phyloP scores from a whole-genome alignment of 2,888 invertebrate species.

The Liodrosophila aerea region DNA sequence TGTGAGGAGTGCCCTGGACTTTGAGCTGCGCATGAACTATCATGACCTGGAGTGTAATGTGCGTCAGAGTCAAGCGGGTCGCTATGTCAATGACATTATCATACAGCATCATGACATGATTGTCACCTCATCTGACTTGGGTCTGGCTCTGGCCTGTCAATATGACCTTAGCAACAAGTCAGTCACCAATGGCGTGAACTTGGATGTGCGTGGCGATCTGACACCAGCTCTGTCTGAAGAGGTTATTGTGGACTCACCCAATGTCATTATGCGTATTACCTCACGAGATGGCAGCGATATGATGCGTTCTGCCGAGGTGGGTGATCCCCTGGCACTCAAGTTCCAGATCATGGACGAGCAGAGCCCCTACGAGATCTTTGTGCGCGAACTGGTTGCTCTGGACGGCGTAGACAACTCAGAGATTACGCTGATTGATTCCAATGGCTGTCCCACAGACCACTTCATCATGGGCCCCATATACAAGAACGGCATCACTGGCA shows the following conservation, averaged over 20 bases:
- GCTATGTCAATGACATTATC: constrained; percentile 94
- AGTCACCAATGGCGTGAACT: constrained; percentile 94
- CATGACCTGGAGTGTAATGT: constrained; percentile 96
- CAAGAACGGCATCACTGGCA: constrained; percentile 90
- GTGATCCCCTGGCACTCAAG: constrained; percentile 94
- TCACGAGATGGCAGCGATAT: constrained; percentile 92
- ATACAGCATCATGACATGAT: constrained; percentile 97
- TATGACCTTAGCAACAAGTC: constrained; percentile 96
- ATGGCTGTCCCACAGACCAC: constrained; percentile 96
- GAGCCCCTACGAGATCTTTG: constrained; percentile 97
- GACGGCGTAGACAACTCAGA: constrained; percentile 96
- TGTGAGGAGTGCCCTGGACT: constrained; percentile 93
- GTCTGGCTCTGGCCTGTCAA: constrained; percentile 94
- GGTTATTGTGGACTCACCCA: constrained; percentile 96
- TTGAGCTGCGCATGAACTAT: constrained; percentile 95
- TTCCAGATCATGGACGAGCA: constrained; percentile 96
- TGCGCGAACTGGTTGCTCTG: constrained; percentile 96
- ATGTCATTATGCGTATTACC: constrained; percentile 96
- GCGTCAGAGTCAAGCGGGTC: constrained; percentile 92
- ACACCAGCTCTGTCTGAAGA: constrained; percentile 92
- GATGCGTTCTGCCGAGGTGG: constrained; percentile 94
- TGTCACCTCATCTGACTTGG: constrained; percentile 95
- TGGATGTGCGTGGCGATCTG: constrained; percentile 93
- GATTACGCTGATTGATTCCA: constrained; percentile 94
- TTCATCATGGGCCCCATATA: constrained; percentile 96